phyloP scores from a whole-genome alignment of 2,888 invertebrate genomes.

The Coenonympha glycerion region DNA sequence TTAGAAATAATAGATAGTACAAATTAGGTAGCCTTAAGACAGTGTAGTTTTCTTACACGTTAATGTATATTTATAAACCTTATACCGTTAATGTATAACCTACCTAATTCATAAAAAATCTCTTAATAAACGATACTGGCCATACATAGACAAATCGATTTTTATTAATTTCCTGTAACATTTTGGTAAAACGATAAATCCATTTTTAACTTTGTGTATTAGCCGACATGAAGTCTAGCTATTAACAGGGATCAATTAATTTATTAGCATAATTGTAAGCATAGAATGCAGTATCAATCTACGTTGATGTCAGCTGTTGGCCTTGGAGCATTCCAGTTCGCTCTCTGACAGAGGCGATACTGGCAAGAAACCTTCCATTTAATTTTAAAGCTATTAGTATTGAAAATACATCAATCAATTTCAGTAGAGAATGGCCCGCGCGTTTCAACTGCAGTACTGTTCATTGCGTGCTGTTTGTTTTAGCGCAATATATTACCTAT shows the following conservation, averaged over 20 bases:
- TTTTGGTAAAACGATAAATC: not conserved
- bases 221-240: conserved; percentile 3
- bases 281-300: conserved; percentile 41
- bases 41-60: too few relatives aligned
- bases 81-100: too few relatives aligned
- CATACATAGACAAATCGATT: too few relatives aligned
- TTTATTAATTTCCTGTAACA: too few relatives aligned
- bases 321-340: conserved; percentile 60
- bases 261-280: conserved; percentile 32
- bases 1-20: too few relatives aligned
- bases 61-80: too few relatives aligned
- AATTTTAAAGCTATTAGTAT: conserved; percentile 43
- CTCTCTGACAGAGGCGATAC: conserved; percentile 30
- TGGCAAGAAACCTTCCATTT: conserved; percentile 49
- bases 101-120: too few relatives aligned
- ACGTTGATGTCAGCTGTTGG: conserved; percentile 46
- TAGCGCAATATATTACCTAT: not conserved
- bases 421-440: conserved; percentile 34
- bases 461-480: conserved; percentile 20
- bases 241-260: conserved; percentile 19
- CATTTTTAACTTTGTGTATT: not conserved
- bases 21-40: too few relatives aligned
- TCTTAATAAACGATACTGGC: too few relatives aligned
- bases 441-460: conserved; percentile 25
- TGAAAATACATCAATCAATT: conserved; percentile 51